Evolutionary conservation across 92 coral and sea anemone species (phyloP), one percentile per base, ranked within the genome.

Genomic region (Epizoanthus rinbou): DNA sequence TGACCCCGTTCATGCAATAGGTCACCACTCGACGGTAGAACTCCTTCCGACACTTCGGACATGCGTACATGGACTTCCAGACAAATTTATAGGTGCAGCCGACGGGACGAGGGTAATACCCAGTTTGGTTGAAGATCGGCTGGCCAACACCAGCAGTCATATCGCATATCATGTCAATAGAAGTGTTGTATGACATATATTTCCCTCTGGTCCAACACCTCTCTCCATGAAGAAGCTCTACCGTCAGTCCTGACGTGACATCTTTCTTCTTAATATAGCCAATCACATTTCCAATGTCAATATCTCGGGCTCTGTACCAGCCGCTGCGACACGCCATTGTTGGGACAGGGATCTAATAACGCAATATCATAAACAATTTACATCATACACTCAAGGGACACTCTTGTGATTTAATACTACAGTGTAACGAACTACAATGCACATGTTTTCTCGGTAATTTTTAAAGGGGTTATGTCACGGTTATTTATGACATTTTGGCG

Each of bases 61-160:
- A 93, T 64, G 98, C 98, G 87, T 91, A 93, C 85, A 91, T 84
- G 33, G 98, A 93, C 73, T 73, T 84, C 98, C 98, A 93, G 37
- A 89, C 85, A 17, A 93, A 80, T 80, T 60, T 60, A 69, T 89
- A 87, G 28, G 69, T 59, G 60, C 98, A 93, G 3, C 82, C 71
- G 14, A 43, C 33, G 8, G 52, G 47, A 0, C 57, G 37, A 0
- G 83, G 83, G 53, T 67, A 74, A 15, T 78, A 58, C 24, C 53
- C 35, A 22, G 91, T 81, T 87, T 60, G 79, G 87, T 89, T 93
- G 85, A 50, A 82, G 43, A 81, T 92, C 28, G 82, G 82, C 82
- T 70, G 86, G 11, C 98, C 98, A n/a, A 91, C 88, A 13, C 93
- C 98, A 6, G 98, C 95, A 41, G 64, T 86, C 45, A 87, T 73